These are phyloP conservation scores for Bubalus kerabau DNA, from an alignment of 2,113 vertebrate genomes.

Conservation along the genomic window DNA sequence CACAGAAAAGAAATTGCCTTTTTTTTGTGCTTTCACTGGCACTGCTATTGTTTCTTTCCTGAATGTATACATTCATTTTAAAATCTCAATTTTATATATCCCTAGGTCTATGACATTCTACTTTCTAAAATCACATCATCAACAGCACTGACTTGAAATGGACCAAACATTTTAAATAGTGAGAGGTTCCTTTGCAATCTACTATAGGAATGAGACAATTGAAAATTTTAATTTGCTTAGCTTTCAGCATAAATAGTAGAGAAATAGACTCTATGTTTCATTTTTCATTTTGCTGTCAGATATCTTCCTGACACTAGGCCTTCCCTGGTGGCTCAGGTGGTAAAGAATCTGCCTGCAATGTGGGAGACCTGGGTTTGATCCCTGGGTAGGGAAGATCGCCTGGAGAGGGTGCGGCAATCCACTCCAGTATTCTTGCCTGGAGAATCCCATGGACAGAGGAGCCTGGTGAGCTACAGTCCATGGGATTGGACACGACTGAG, in stretches of 20 bases:
- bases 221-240: background rate
- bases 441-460: background rate
- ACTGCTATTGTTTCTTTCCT: background rate
- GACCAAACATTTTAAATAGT: background rate
- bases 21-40: background rate
- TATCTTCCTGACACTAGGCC: background rate
- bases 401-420: accelerated
- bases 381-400: background rate
- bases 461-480: background rate
- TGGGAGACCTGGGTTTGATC: background rate
- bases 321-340: background rate
- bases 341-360: background rate
- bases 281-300: background rate
- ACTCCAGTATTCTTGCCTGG: background rate
- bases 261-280: background rate
- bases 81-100: background rate
- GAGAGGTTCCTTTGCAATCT: background rate
- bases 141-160: background rate
- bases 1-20: background rate
- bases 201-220: background rate
- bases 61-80: background rate
- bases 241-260: background rate
- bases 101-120: background rate
- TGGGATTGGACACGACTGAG: background rate
- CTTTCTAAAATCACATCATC: background rate